Conservation (phyloP, 2,113 vertebrate genomes). For the Nothocercus nigrocapillus region DNA sequence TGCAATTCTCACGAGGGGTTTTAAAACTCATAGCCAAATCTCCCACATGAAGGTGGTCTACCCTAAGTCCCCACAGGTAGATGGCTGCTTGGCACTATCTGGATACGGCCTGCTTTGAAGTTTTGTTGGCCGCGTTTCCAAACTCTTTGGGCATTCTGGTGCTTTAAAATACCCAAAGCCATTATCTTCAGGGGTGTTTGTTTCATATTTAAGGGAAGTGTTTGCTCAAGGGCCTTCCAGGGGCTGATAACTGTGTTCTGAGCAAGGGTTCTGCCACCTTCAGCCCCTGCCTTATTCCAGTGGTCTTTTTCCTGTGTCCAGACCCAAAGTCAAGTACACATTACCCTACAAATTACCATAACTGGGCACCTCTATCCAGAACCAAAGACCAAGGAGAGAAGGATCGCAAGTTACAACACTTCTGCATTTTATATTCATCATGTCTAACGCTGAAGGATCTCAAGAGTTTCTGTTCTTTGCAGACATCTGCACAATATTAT, state of each 20-base stretch:
- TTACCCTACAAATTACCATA: background rate
- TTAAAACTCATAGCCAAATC: constrained; percentile 69
- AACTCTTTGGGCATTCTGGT: background rate
- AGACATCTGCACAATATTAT: constrained; percentile 7
- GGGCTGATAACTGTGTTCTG: fast-evolving
- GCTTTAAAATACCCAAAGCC: background rate
- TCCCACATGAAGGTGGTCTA: constrained; percentile 67
- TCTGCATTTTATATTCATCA: background rate
- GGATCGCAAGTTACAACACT: background rate
- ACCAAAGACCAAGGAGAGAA: background rate
- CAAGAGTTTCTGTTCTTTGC: background rate
- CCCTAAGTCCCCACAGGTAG: constrained; percentile 46
- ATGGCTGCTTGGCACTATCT: constrained; percentile 53
- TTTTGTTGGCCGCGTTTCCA: constrained; percentile 58
- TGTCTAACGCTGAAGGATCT: background rate
- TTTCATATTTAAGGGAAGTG: background rate
- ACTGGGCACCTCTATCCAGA: fast-evolving
- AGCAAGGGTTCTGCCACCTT: background rate
- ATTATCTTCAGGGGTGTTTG: background rate
- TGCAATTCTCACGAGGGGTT: constrained; percentile 66
- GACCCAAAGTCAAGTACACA: background rate
- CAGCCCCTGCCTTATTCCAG: background rate
- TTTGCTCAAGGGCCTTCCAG: background rate
- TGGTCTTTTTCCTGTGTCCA: background rate
- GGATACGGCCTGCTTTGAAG: constrained; percentile 22